A percentile compares a stretch with the other conserved stretches of the same genome.
Conservation (phyloP, 1,140 invertebrate species). For the Bombus fervidus region DNA sequence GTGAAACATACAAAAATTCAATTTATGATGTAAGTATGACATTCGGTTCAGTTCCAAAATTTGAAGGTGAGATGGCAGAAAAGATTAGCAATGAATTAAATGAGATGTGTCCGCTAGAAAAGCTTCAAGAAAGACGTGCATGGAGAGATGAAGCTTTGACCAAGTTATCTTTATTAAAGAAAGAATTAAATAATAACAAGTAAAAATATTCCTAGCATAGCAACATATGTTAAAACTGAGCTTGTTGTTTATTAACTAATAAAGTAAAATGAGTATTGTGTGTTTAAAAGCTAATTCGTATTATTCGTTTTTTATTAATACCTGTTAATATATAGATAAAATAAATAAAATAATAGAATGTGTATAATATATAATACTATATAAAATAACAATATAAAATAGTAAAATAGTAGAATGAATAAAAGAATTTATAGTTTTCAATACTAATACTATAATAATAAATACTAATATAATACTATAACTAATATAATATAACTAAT, state of each 20-base stretch:
- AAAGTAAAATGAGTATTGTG: slow-evolving; percentile 20
- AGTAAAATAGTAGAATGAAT: too few species aligned
- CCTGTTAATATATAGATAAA: not conserved
- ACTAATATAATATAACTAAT: too few species aligned
- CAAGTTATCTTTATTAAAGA: slow-evolving; percentile 91
- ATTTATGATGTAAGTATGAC: slow-evolving; percentile 90
- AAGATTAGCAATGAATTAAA: slow-evolving; percentile 88
- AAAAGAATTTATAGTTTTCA: too few species aligned
- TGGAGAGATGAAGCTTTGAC: slow-evolving; percentile 94
- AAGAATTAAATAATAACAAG: slow-evolving; percentile 82
- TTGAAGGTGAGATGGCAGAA: slow-evolving; percentile 86
- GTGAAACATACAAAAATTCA: slow-evolving; percentile 89
- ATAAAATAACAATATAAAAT: too few species aligned
- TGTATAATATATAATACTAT: too few species aligned
- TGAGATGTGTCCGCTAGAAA: slow-evolving; percentile 88
- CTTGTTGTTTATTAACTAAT: not conserved
- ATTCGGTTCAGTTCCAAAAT: slow-evolving; percentile 89
- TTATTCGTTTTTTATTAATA: not conserved
- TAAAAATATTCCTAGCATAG: slow-evolving; percentile 14
- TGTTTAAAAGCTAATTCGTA: slow-evolving; percentile 25
- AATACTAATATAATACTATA: too few species aligned
- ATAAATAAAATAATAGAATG: too few species aligned
- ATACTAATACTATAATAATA: too few species aligned
- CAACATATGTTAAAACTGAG: not conserved
- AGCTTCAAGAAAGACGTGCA: slow-evolving; percentile 87